Base-by-base conservation (phyloP, 1,140 invertebrate species). In the Drosophila simulans region DNA sequence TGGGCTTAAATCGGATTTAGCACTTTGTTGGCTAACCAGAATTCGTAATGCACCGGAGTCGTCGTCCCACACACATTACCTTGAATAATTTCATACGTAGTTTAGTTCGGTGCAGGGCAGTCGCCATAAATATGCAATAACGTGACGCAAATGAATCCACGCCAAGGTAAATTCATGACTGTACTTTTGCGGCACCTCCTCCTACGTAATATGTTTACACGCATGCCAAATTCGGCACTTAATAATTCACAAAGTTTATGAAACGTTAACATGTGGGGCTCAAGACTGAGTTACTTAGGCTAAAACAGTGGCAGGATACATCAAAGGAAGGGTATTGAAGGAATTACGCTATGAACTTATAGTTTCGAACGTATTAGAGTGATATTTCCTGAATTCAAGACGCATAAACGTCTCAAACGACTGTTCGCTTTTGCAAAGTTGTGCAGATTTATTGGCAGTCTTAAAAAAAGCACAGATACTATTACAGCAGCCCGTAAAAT, bases 1-100 rank as follows among this genome's bases (percentile, higher is more conserved):
- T 64, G 52, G 46, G 72, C 55, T 77, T 69, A 86, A 86, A 88
- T 86, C 83, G 83, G 82, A 86, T 88, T 88, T 86, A 68, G 64
- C 78, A 86, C 82, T 88, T 74, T 88, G 81, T 51, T 70, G 77
- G 63, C 55, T 55, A 77, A 60, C 74, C 72, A 77, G 74, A 77
- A 76, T 76, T 55, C 43, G 45, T 64, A 78, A 78, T 75, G 59
- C 72, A 56, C 45, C 27, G 37, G n/a, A 39, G 22, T 71, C 54
- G 54, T 49, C 25, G 48, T 51, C 49, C 31, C 49, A 58, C 66
- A 58, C 66, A 51, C 56, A 70, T 82, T 81, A 81, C 60, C 64
- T 68, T 88, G 59, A 88, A 82, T 88, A 70, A 86, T 82, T 86
- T 86, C 42, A 74, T 66, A 68, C 49, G 37, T 40, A 37, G 45